Base-by-base conservation (phyloP, 2,797 vertebrate species). In the Halcyon leucocephala region DNA sequence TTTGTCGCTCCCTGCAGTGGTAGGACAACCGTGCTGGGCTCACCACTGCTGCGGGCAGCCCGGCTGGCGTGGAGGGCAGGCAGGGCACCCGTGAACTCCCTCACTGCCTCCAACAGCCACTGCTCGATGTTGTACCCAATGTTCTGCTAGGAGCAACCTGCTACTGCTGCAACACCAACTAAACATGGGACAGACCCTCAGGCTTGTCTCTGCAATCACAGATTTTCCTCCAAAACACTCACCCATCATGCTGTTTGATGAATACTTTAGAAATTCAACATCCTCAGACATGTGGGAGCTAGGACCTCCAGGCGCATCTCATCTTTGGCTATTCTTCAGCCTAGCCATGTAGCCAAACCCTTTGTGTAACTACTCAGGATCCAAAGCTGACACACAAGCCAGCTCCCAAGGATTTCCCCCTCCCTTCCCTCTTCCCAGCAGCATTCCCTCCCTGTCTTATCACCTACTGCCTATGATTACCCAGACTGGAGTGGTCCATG, bases 101-200 rank as follows among this genome's bases (percentile, higher is more conserved):
- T 24, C 1, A 1, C 46, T 57, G 51, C 28, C 60, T 73, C 31
- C 0, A 0, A 42, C 1, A 83, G 57, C 26, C 28, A 42, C 7
- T 1, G 0, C 33, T 42, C 33, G 41, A 39, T 14, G 19, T 10
- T 39, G 35, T 2, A 4, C 28, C 31, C 22, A 31, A 39, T 37
- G 21, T 28, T 82, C 69, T 69, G 13, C 65, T 51, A 62, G 13
- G 17, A 78, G 16, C 22, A 73, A 14, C 19, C 13, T 41, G 84
- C 12, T 19, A 11, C 3, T 48, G 39, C 42, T 49, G 18, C 24
- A 52, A 41, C 55, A 58, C 22, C 41, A 39, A 31, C 26, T 44
- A 54, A 42, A 66, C 35, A 70, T 0, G 2, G 51, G 44, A 4
- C 2, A 61, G 3, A 4, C n/a, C 85, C 24, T 64, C 46, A 37